Evolutionary conservation across 2,888 invertebrate species (phyloP).

Genomic region (Coecobrya sp.): DNA sequence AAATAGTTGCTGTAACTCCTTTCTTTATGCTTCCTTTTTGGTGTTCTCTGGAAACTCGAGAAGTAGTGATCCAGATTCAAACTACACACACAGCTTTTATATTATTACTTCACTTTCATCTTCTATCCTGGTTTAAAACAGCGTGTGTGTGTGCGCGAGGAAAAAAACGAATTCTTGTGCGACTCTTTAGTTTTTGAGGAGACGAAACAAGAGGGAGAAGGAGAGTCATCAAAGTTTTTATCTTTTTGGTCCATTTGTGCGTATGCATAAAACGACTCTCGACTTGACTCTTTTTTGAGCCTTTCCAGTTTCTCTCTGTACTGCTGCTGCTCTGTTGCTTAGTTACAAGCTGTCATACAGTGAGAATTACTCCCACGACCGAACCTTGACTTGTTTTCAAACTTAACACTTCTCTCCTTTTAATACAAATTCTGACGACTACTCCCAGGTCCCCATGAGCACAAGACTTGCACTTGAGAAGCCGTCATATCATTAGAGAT

Average conservation of each 20-base stretch:
- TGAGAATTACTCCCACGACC: conserved; percentile 79
- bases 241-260: conserved; percentile 73
- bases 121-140: conserved; percentile 14
- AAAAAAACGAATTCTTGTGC: conserved; percentile 13
- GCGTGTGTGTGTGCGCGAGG: no score
- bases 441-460: conserved; percentile 31
- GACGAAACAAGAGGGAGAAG: conserved; percentile 15
- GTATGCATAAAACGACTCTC: conserved; percentile 51
- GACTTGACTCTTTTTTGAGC: neutral
- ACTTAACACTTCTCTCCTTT: conserved; percentile 4
- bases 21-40: conserved; percentile 65
- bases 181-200: conserved; percentile 11
- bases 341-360: conserved; percentile 23
- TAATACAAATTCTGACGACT: neutral
- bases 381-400: conserved; percentile 66
- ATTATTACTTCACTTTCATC: conserved; percentile 30
- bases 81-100: conserved; percentile 15
- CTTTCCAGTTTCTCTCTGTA: neutral
- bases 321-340: neutral
- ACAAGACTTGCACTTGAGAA: neutral
- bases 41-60: conserved; percentile 54
- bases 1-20: conserved; percentile 39
- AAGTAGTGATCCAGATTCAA: conserved; percentile 49
- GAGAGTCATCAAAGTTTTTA: conserved; percentile 74
- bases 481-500: conserved; percentile 28